Base-by-base conservation (phyloP, 2,797 vertebrate genomes). In the Aselliscus stoliczkanus region DNA sequence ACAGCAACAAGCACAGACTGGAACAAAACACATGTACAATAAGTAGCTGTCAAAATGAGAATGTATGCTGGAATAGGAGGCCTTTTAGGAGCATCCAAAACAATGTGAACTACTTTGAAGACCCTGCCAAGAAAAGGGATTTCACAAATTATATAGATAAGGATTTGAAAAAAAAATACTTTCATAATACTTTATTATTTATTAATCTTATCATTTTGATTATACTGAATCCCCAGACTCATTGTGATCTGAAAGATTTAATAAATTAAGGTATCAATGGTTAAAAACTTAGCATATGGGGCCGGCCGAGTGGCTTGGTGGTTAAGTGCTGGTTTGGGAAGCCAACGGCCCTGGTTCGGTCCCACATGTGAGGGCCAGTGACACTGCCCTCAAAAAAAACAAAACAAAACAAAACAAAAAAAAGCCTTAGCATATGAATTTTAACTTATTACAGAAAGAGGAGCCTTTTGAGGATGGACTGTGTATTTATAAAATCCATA, bases 221-320 rank as follows among this genome's bases (percentile, higher is more conserved):
- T 94, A 85, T 34, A 81, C 42, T 90, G 50, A 88, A 77, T 60
- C 23, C n/a, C 54, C 34, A 83, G 44, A 31, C 15, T 79, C 93
- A 88, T 1, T 75, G 44, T 88, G 21, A 10, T 37, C 67, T 92
- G 9, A 15, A 92, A 83, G 25, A 76, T 12, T 54, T 91, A 76
- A 54, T 47, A 88, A 88, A 75, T 88, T 70, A 89, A 88, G 90
- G 27, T 50, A 56, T 60, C 31, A 96, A 90, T 77, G 54, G 31
- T n/a, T 92, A 9, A 87, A 96, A 92, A 70, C 27, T 47, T 69
- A 92, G 13, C 15, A 62, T 60, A 79, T 67, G n/a, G n/a, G n/a
- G n/a, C n/a, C n/a, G n/a, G n/a, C n/a, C n/a, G n/a, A n/a, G n/a
- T n/a, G n/a, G n/a, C n/a, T n/a, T n/a, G n/a, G n/a, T n/a, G n/a